Percentiles rank a stretch among this genome's conserved stretches.
These are phyloP conservation scores for Xiphorhynchus erythropygius DNA, from an alignment of 2,797 vertebrate species.

Conservation along the genomic window DNA sequence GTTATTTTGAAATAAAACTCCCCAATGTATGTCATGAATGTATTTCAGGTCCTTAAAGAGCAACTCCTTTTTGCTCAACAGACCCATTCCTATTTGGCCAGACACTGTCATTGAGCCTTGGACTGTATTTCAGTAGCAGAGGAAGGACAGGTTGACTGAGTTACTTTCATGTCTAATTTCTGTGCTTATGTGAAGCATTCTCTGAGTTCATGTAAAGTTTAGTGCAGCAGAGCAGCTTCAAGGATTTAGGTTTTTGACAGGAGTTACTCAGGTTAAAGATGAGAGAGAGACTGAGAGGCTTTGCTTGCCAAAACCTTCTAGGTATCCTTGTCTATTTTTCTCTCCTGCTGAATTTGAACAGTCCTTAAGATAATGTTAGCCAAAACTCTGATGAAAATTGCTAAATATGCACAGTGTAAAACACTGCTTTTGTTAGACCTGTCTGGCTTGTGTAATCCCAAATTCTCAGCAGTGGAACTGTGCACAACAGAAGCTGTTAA, in stretches of 20 bases:
- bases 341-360: constrained; percentile 2
- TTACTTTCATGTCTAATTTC: not conserved
- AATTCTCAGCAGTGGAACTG: constrained; percentile 26
- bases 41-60: not conserved
- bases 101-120: not conserved
- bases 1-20: not conserved
- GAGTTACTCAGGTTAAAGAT: constrained; percentile 21
- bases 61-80: not conserved
- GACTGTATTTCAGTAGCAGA: not conserved
- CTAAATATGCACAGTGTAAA: constrained; percentile 50
- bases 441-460: constrained; percentile 29
- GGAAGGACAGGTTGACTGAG: not conserved
- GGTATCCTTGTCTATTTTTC: not conserved
- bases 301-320: constrained; percentile 5
- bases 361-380: constrained; percentile 3
- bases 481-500: constrained; percentile 9
- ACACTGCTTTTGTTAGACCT: constrained; percentile 26
- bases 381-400: constrained; percentile 14
- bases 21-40: not conserved
- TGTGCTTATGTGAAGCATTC: not conserved
- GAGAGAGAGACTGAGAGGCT: not conserved
- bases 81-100: not conserved
- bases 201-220: constrained; percentile 8
- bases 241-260: constrained; percentile 12
- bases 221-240: constrained; percentile 11